These are phyloP conservation scores for Ptilorrhoa leucosticta DNA, from an alignment of 2,113 vertebrate genomes.

Conservation along the genomic window DNA sequence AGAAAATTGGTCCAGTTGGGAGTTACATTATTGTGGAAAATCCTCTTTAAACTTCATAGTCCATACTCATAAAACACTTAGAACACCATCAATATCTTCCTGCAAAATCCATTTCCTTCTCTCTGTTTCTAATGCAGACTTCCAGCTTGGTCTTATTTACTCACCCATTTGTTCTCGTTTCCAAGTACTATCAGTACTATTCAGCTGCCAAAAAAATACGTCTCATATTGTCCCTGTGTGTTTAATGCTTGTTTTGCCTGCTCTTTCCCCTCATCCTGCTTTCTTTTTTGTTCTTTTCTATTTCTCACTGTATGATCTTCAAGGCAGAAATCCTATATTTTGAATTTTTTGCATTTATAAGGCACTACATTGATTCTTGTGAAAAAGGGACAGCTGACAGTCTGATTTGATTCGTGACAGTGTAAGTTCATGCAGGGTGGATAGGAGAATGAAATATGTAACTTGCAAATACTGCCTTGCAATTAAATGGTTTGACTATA, in stretches of 20 bases:
- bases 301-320: background rate
- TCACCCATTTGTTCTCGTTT: background rate
- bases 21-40: conserved; percentile 21
- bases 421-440: background rate
- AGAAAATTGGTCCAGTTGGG: background rate
- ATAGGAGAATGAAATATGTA: background rate
- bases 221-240: background rate
- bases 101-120: background rate
- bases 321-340: background rate
- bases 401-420: background rate
- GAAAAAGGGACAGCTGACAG: background rate
- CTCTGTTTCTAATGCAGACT: background rate
- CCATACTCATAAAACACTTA: conserved; percentile 15
- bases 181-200: background rate
- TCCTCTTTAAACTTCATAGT: conserved; percentile 19
- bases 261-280: background rate
- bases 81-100: conserved; percentile 10
- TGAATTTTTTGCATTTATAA: background rate
- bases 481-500: background rate
- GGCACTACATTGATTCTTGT: background rate
- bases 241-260: background rate
- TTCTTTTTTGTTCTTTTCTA: background rate
- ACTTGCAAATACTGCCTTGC: accelerated
- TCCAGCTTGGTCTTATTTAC: background rate
- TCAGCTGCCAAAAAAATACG: background rate